These are phyloP conservation scores for Plebejus anna DNA, from an alignment of 2,888 invertebrate species.

Conservation along the genomic window DNA sequence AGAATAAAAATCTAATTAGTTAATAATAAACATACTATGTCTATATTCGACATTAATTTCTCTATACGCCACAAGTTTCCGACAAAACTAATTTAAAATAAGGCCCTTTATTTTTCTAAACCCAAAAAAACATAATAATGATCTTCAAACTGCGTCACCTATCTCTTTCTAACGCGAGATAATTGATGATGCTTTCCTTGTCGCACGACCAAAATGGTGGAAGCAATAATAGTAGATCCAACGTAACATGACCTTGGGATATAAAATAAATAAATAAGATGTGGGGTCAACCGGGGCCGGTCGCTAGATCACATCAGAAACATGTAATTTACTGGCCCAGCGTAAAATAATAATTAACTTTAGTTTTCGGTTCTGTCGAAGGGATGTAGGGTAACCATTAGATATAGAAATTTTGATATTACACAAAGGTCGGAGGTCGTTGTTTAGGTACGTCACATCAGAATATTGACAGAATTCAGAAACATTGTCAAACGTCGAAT, in stretches of 20 bases:
- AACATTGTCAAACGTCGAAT: too few relatives aligned
- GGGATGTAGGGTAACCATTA: constrained; percentile 47
- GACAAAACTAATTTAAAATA: constrained; percentile 34
- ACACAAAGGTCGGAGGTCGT: too few relatives aligned
- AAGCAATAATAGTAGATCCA: constrained; percentile 57
- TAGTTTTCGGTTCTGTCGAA: constrained; percentile 51
- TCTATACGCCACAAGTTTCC: not conserved
- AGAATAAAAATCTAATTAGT: not conserved
- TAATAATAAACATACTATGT: not conserved
- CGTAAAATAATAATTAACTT: constrained; percentile 73
- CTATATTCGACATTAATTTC: constrained; percentile 12
- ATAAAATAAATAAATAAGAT: constrained; percentile 27
- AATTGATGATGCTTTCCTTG: constrained; percentile 50
- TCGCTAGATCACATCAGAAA: constrained; percentile 44
- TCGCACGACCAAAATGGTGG: constrained; percentile 51
- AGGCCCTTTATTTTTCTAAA: constrained; percentile 46
- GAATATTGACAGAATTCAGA: too few relatives aligned
- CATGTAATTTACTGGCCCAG: constrained; percentile 63
- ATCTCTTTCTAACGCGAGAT: constrained; percentile 50
- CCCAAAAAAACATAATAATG: constrained; percentile 51
- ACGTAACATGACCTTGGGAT: constrained; percentile 42
- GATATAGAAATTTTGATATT: not conserved
- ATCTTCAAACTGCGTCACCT: constrained; percentile 51
- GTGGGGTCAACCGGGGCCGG: constrained; percentile 40
- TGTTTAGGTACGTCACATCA: too few relatives aligned